Base-by-base conservation (phyloP, 2,888 invertebrate genomes). In the Tipula confusa region DNA sequence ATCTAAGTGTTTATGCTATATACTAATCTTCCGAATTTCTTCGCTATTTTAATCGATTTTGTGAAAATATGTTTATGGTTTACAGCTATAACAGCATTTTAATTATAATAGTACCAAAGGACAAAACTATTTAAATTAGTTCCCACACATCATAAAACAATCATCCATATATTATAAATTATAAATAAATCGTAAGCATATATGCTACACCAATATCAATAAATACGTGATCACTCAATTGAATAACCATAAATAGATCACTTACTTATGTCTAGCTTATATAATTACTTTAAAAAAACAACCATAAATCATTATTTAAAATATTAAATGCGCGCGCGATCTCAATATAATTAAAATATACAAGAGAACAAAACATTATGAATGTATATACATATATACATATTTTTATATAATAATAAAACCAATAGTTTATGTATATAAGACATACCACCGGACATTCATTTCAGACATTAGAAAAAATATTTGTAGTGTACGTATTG, bases 211-310 rank as follows among this genome's bases (percentile, higher is more conserved):
- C 18, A 15, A 48, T n/a, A 64, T 24, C 64, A 24, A 64, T 64
- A 64, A 64, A 24, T 64, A 64, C 64, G 64, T 64, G 64, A 64
- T 64, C 64, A 64, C 24, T 64, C 64, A 64, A 64, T 64, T 64
- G 64, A 24, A 64, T 64, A 64, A 64, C 64, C 64, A 64, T 64
- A 64, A 64, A 64, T 64, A 64, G 64, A 64, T 64, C 64, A 64
- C 24, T 64, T 64, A 64, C 24, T 64, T 64, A 64, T 24, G 24
- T 64, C 33, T 33, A 33, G 15, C 64, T 64, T 64, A 64, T 24
- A 9, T 24, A 24, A 43, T 24, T 64, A 64, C 24, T 24, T n/a
- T 24, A 64, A 64, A 24, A 64, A 64, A 64, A 64, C 64, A 24
- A 64, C 24, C 64, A 64, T 64, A 64, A 64, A 64, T 64, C 64